A percentile compares a stretch with the other conserved stretches of the same genome.
These are phyloP conservation scores for Brachyrhaphis roseni DNA, from an alignment of 2,797 vertebrate species.

Conservation along the genomic window DNA sequence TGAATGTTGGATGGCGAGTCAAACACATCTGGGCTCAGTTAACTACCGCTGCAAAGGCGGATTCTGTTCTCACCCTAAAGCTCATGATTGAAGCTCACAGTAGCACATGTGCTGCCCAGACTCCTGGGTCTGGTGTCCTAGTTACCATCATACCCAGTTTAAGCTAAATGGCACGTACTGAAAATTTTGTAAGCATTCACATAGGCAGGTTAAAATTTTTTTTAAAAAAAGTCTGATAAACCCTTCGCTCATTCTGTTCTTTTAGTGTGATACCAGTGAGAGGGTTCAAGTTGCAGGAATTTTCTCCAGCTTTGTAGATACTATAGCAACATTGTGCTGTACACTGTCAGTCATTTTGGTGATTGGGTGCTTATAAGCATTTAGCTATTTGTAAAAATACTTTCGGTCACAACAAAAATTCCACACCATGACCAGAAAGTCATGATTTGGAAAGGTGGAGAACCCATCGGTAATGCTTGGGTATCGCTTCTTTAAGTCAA, in stretches of 20 bases:
- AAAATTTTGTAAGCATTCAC: slow-evolving; percentile 7
- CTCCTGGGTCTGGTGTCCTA: slow-evolving; percentile 43
- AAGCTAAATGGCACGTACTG: slow-evolving; percentile 17
- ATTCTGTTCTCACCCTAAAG: slow-evolving; percentile 47
- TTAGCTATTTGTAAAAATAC: neutral
- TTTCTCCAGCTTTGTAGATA: neutral
- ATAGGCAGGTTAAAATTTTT: no score
- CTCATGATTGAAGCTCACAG: slow-evolving; percentile 57
- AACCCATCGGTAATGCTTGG: neutral
- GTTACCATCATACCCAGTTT: slow-evolving; percentile 3
- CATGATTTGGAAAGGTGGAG: neutral
- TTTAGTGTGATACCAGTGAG: neutral
- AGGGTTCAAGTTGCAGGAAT: no score
- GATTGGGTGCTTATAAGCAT: neutral
- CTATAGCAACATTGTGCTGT: neutral
- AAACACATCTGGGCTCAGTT: slow-evolving; percentile 81
- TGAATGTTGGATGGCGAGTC: slow-evolving; percentile 61
- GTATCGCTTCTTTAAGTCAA: neutral
- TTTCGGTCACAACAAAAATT: neutral
- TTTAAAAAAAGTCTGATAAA: neutral
- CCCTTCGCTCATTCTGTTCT: neutral
- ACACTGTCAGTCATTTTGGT: neutral
- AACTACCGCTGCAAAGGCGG: slow-evolving; percentile 52
- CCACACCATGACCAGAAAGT: neutral
- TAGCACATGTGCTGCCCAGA: slow-evolving; percentile 75